These are phyloP conservation scores for Corythaeola cristata DNA, from an alignment of 2,113 vertebrate species.

Conservation along the genomic window DNA sequence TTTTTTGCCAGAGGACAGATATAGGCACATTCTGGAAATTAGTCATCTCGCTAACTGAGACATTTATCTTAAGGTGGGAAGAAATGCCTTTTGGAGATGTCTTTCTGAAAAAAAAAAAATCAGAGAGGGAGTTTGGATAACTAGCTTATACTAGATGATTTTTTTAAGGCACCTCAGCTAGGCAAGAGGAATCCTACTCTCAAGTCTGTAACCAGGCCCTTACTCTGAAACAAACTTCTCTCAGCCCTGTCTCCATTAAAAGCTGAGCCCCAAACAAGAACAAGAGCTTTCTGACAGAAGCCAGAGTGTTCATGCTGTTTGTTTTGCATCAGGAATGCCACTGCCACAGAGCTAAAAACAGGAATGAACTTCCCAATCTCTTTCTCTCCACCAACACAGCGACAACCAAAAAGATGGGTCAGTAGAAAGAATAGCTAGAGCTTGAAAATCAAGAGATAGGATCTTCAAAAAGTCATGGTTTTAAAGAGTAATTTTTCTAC, in stretches of 20 bases:
- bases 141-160: background rate
- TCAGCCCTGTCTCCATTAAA: background rate
- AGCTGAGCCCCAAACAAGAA: background rate
- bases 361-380: background rate
- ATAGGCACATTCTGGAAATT: background rate
- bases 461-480: background rate
- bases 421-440: background rate
- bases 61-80: background rate
- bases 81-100: background rate
- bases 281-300: background rate
- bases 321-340: background rate
- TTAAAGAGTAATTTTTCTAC: background rate
- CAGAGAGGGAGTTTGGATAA: background rate
- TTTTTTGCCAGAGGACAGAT: background rate
- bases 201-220: background rate
- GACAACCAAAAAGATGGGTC: background rate
- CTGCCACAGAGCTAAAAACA: background rate
- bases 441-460: background rate
- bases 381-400: background rate
- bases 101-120: background rate
- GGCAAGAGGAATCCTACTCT: background rate
- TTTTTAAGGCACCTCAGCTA: background rate
- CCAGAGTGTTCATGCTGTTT: background rate
- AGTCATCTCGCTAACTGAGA: background rate
- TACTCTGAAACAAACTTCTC: background rate